A percentile compares a stretch with the other conserved stretches of the same genome.
Conservation (phyloP, 2,888 invertebrate genomes). For the Tiphia femorata region DNA sequence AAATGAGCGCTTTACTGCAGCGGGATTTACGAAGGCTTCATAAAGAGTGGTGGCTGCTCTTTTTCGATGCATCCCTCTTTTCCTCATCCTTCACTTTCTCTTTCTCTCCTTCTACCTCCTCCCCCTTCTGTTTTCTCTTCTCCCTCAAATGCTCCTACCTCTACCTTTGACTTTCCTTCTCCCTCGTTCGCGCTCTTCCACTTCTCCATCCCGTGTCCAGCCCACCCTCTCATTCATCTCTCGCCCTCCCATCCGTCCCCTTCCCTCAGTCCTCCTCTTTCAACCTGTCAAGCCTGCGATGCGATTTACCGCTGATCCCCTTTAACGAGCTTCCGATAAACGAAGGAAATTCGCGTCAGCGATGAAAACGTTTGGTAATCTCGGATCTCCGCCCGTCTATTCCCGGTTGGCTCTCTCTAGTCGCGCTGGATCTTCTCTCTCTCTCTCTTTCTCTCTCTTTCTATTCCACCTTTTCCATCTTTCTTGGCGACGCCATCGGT, state of each 20-base stretch:
- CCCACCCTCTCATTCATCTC: too few species aligned
- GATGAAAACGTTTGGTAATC: conserved; percentile 43
- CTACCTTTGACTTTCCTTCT: too few species aligned
- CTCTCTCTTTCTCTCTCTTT: not conserved
- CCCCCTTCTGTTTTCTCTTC: not conserved
- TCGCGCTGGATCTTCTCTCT: too few species aligned
- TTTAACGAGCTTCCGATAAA: conserved; percentile 48
- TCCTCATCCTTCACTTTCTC: not conserved
- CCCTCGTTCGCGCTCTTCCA: not conserved
- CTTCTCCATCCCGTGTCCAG: not conserved
- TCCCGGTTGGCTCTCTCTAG: not conserved
- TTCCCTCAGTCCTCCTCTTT: too few species aligned
- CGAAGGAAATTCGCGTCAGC: conserved; percentile 42
- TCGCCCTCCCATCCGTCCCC: too few species aligned
- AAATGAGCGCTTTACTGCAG: not conserved
- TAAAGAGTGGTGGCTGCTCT: not conserved
- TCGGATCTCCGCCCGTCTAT: conserved; percentile 33
- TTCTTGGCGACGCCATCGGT: too few species aligned
- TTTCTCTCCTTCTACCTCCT: not conserved
- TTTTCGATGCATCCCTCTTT: not conserved
- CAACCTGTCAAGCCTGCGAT: conserved; percentile 22
- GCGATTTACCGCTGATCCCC: conserved; percentile 45
- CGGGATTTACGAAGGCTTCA: not conserved
- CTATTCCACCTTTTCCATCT: not conserved
- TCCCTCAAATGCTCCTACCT: too few species aligned